A percentile compares a stretch with the other conserved stretches of the same genome.
These are phyloP conservation scores for Ips typographus DNA, from an alignment of 1,140 invertebrate genomes.

Conservation along the genomic window DNA sequence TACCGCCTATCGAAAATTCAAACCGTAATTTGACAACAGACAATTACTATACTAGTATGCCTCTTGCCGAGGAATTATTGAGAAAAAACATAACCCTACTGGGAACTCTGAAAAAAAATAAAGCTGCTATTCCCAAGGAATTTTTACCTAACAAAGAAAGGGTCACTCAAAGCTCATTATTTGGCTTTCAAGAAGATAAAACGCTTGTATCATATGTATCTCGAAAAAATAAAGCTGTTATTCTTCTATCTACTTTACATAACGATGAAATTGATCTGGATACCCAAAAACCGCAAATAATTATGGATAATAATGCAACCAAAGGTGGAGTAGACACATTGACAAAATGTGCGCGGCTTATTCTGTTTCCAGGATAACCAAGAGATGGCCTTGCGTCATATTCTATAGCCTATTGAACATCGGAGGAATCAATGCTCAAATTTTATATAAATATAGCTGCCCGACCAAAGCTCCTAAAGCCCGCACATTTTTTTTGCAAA, in stretches of 20 bases:
- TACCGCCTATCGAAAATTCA: slow-evolving; percentile 37
- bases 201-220: slow-evolving; percentile 44
- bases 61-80: slow-evolving; percentile 39
- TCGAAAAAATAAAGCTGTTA: slow-evolving; percentile 43
- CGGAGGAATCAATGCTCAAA: slow-evolving; percentile 22
- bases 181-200: slow-evolving; percentile 43
- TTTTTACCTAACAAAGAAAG: slow-evolving; percentile 44
- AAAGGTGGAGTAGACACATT: slow-evolving; percentile 53
- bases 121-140: slow-evolving; percentile 45
- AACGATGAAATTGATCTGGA: slow-evolving; percentile 37
- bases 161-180: slow-evolving; percentile 36
- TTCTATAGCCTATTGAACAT: slow-evolving; percentile 42
- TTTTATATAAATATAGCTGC: slow-evolving; percentile 15
- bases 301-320: slow-evolving; percentile 50
- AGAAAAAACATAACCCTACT: slow-evolving; percentile 42
- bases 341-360: slow-evolving; percentile 52
- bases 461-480: neutral
- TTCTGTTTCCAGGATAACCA: slow-evolving; percentile 45
- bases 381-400: slow-evolving; percentile 48
- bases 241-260: slow-evolving; percentile 38
- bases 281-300: slow-evolving; percentile 51
- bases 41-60: slow-evolving; percentile 44
- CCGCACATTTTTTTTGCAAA: neutral
- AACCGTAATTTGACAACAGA: slow-evolving; percentile 45
- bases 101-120: slow-evolving; percentile 46